Evolutionary conservation across 2,797 vertebrate species (phyloP), one percentile per base, ranked within the genome.

Genomic region (Gambelia wislizenii): DNA sequence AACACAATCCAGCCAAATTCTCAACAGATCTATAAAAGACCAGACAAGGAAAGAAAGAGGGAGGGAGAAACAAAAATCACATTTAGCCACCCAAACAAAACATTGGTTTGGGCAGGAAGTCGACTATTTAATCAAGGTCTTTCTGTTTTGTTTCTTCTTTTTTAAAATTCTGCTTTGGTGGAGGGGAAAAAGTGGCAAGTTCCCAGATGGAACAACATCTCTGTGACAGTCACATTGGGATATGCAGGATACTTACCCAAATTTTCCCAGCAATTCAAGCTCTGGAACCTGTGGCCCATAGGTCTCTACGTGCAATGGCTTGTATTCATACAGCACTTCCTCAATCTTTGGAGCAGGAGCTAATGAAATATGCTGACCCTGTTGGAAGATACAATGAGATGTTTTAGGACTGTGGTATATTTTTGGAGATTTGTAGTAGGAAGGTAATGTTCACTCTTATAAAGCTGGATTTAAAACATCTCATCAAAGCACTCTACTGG

Each of bases 281-380:
- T 98, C 98, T 86, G 99, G 99, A 91, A 99, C 98, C 1, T 92
- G 91, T 1, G 99, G 99, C 88, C 99, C 98, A 0, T 96, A 97
- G 6, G 98, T 98, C 92, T 98, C 97, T 85, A 99, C 96, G 8
- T 97, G 96, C 89, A 99, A 94, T 49, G 98, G 97, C 5, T 97
- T 97, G 94, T 99, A 99, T 1, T 97, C 95, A 93, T 99, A 99
- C 13, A 99, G 95, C 76, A 96, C 95, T 94, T 99, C 99, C 87
- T 98, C 97, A 81, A 99, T 93, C 94, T 95, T 98, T 3, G 97
- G 96, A 87, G 98, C 92, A 12, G 98, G 97, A 93, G 98, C 97
- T 86, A 99, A 97, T 80, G 98, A 98, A 96, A 99, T 98, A 1
- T 98, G 98, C 90, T 99, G 98, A 93, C 97, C 96, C 99, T 99